A percentile compares a stretch with the other conserved stretches of the same genome.
Evolutionary conservation across 2,113 vertebrate genomes (phyloP).

Genomic region (Muntiacus muntjak): DNA sequence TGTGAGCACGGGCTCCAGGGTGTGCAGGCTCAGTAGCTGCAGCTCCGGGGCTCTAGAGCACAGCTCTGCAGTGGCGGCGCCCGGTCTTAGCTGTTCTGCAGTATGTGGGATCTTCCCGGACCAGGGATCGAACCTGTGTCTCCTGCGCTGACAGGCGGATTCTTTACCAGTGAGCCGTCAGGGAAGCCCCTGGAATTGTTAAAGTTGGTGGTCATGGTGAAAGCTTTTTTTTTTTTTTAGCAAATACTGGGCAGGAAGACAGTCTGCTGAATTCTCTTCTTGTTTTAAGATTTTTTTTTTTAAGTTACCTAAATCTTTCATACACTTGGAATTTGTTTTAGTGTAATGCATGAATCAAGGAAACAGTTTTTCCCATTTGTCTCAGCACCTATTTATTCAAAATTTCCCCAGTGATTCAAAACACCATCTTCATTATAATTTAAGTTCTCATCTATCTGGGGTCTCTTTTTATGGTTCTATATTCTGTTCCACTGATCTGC

Average conservation of each 20-base stretch:
- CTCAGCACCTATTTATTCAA: not conserved
- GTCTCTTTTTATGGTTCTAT: not conserved
- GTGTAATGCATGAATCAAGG: not conserved
- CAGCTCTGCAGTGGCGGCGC: rapidly evolving
- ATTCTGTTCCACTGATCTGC: not conserved
- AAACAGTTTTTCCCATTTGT: not conserved
- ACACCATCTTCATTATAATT: not conserved
- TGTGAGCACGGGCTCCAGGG: not conserved
- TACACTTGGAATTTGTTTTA: not conserved
- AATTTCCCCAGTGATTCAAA: constrained; percentile 5
- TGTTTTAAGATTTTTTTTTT: not conserved
- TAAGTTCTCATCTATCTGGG: not conserved
- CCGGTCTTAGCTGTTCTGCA: not conserved
- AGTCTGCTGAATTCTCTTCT: not conserved
- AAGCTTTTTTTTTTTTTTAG: not conserved
- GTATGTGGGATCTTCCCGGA: rapidly evolving
- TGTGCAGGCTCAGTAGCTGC: not conserved
- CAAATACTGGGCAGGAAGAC: not conserved
- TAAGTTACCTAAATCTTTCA: not conserved
- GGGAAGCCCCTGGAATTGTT: not conserved
- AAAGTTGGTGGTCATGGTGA: not conserved
- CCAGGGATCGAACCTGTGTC: not conserved
- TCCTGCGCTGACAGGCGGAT: not conserved
- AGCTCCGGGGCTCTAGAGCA: not conserved
- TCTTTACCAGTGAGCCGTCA: not conserved